Base-by-base conservation (phyloP, 2,113 vertebrate species). In the Mesitornis unicolor region DNA sequence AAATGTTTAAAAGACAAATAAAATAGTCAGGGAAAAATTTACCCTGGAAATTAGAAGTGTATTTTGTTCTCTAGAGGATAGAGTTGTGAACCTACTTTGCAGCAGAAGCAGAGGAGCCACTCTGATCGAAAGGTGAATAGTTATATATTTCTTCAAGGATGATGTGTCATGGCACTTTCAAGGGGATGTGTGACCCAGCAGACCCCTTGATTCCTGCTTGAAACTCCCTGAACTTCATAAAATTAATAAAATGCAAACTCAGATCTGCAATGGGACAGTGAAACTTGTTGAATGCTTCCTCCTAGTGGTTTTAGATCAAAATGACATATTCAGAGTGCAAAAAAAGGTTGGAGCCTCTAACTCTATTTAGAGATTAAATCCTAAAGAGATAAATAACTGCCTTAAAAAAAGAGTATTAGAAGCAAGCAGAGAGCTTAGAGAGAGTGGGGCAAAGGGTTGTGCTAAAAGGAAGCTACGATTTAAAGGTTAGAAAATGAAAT, bases 241-340 rank as follows among this genome's bases (percentile, higher is more conserved):
- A 88, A 69, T 80, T 42, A 42, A 74, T n/a, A 42, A 71, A 88
- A 69, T 80, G 38, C 38, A 74, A 16, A 15, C 47, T 18, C 13
- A 3, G 16, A 64, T 16, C 21, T 87, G 21, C 51, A 81, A 25
- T 4, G 77, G 18, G 43, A 42, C 47, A 31, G 26, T 36, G 85
- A 94, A 96, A 96, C 85, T 96, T 97, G 93, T 96, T 96, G 93
- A 97, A 96, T 91, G 76, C 93, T 90, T 97, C 96, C 96, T 93
- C 95, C 95, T 97, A 97, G 96, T 87, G 96, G 95, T 64, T 93
- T 93, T 88, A 3, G 5, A 65, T 81, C 85, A 96, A 93, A 96
- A 95, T 56, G 51, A 84, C 92, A 90, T 20, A 54, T 13, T 31
- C 54, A 42, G 60, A 5, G 3, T 18, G 3, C 0, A 45, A 43